Evolutionary conservation across 1,140 invertebrate species (phyloP), one percentile per base, ranked within the genome.

Genomic region (Maconellicoccus hirsutus): DNA sequence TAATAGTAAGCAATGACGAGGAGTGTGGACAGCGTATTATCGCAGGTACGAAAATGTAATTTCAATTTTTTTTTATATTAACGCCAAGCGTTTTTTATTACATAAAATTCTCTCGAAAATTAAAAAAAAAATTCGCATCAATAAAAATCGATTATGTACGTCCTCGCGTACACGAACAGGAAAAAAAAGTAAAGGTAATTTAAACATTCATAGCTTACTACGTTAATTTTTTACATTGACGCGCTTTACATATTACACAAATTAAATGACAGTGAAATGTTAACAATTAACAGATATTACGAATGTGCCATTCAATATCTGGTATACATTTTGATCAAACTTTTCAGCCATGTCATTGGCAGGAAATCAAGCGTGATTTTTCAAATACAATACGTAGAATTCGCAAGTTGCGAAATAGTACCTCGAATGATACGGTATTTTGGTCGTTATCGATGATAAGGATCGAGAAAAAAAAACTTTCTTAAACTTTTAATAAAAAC

Each of bases 1-100:
- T 25, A 66, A 66, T 22, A 1, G 25, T 66, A 66, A 66, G 61
- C 61, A 66, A 66, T 66, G 61, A 66, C 61, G 25, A 66, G 25
- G 25, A 66, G 61, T 66, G 61, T 66, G 19, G 19, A 66, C 21
- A 66, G 61, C 25, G 61, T 59, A 59, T 7, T 4, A 59, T n/a
- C 52, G 52, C 29, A 33, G n/a, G 16, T 14, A 16, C 42, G 42
- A 52, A 52, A 52, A 52, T 6, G 12, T 52, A 16, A 38, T 38
- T 38, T 38, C 33, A 38, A 6, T 7, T 38, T 38, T 38, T 14
- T 38, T n/a, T n/a, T n/a, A n/a, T n/a, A n/a, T n/a, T n/a, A n/a
- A n/a, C n/a, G n/a, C n/a, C n/a, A n/a, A n/a, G n/a, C n/a, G n/a
- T n/a, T n/a, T n/a, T n/a, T n/a, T n/a, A n/a, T n/a, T n/a, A n/a